Percentiles rank a stretch among this genome's conserved stretches.
phyloP scores from a whole-genome alignment of 64 coral and sea anemone species.

The Montipora capricornis region DNA sequence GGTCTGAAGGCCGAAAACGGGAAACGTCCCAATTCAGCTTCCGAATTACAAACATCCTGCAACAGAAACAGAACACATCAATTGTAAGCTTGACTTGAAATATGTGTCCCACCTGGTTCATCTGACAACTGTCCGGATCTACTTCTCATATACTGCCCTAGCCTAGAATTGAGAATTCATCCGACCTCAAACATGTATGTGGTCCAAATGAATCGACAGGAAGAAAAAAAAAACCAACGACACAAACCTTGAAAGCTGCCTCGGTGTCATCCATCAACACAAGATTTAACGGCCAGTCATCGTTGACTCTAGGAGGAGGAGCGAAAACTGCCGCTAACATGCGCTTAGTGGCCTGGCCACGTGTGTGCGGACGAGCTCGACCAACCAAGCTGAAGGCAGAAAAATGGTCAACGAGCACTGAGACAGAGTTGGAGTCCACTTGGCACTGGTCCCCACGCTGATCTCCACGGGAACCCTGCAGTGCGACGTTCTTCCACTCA shows the following conservation, averaged over 20 bases:
- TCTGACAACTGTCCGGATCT: too few relatives aligned
- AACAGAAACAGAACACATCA: neutral
- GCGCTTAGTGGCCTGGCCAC: slow-evolving; percentile 56
- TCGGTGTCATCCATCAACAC: slow-evolving; percentile 40
- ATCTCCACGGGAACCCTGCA: slow-evolving; percentile 50
- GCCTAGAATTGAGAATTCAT: too few relatives aligned
- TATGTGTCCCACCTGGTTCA: too few relatives aligned
- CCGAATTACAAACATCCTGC: slow-evolving; percentile 50
- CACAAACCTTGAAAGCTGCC: slow-evolving; percentile 47
- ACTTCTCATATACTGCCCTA: too few relatives aligned
- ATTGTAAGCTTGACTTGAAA: neutral
- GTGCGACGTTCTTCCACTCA: slow-evolving; percentile 59
- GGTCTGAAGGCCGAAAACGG: slow-evolving; percentile 49
- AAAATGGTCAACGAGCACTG: slow-evolving; percentile 77
- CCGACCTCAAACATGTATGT: too few relatives aligned
- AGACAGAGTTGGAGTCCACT: slow-evolving; percentile 71
- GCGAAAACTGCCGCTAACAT: slow-evolving; percentile 50
- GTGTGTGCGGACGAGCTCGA: slow-evolving; percentile 32
- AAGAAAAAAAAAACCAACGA: too few relatives aligned
- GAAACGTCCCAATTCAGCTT: slow-evolving; percentile 32
- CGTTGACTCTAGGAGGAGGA: slow-evolving; percentile 38
- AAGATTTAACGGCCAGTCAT: slow-evolving; percentile 43
- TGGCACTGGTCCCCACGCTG: slow-evolving; percentile 52
- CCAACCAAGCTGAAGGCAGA: slow-evolving; percentile 57
- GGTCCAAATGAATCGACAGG: neutral